A percentile compares a stretch with the other conserved stretches of the same genome.
Conservation (phyloP, 2,888 invertebrate genomes). For the Chalcis sispes region DNA sequence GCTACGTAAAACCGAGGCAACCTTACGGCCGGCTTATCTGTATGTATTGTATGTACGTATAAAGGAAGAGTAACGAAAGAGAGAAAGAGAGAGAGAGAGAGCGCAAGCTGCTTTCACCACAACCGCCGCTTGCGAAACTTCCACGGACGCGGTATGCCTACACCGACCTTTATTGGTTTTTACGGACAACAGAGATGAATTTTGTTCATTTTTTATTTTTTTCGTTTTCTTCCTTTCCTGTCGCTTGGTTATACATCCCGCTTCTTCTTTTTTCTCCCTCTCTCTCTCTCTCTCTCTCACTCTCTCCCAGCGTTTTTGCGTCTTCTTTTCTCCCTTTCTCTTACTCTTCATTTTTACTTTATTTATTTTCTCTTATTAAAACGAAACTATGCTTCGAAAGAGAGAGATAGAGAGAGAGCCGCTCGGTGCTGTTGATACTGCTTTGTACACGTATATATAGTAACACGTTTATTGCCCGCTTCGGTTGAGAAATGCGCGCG, state of each 20-base stretch:
- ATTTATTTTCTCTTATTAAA: conserved; percentile 25
- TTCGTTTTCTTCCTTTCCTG: not conserved
- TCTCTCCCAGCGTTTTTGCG: not conserved
- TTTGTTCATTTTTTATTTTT: conserved; percentile 62
- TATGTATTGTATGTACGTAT: conserved; percentile 28
- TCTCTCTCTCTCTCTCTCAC: conserved; percentile 29
- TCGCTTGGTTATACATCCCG: not conserved
- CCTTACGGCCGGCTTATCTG: too few relatives aligned
- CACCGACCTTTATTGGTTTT: conserved; percentile 73
- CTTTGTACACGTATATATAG: too few relatives aligned
- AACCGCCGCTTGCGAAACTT: conserved; percentile 65
- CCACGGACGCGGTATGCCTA: conserved; percentile 66
- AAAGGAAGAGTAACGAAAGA: not conserved
- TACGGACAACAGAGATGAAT: conserved; percentile 68
- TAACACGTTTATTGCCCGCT: too few relatives aligned
- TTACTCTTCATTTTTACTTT: not conserved
- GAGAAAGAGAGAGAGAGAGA: not conserved
- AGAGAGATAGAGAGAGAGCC: too few relatives aligned
- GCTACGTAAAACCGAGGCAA: too few relatives aligned
- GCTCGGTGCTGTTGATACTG: too few relatives aligned
- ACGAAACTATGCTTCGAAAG: too few relatives aligned
- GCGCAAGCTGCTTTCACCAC: conserved; percentile 17
- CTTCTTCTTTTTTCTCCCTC: conserved; percentile 4
- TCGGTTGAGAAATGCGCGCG: too few relatives aligned
- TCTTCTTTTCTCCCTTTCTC: not conserved